Evolutionary conservation across 2,113 vertebrate species (phyloP), one percentile per base, ranked within the genome.

Genomic region (Seriola aureovittata): DNA sequence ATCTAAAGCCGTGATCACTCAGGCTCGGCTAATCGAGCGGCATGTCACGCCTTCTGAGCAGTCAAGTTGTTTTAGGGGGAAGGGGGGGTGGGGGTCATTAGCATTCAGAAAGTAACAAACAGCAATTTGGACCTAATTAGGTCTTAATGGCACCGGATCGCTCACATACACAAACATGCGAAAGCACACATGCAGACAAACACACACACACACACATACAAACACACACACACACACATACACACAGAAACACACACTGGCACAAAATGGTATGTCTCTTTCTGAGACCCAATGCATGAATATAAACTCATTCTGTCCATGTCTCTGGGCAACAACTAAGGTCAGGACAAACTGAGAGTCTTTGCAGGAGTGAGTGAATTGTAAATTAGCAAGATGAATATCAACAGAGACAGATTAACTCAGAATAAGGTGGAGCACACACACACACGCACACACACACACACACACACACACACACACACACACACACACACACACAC

Each of bases 61-160:
- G 64, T 42, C 52, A 44, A 73, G 71, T 65, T 80, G 72, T 88
- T 79, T 89, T 40, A 14, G 46, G 32, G 40, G 7, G 10, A 2
- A 8, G 2, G 8, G 40, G 40, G 40, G 40, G 8, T 7, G 40
- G 57, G 50, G 62, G 21, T 44, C 78, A 87, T 89, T 84, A 78
- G 85, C 75, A 92, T 90, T 89, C 84, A 57, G 57, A 75, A 80
- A 80, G 78, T 68, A 83, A 85, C 81, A 71, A 90, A 90, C 82
- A 80, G 78, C 79, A 80, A 92, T 93, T 93, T 90, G 65, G 83
- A 90, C 82, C 57, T 89, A 93, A 95, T 93, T 90, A 84, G 82
- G 54, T 90, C 83, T 86, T 89, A 94, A 94, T 93, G 82, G 81
- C 84, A 92, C 88, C 67, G 89, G 85, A 91, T 88, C 87, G 69